These are phyloP conservation scores for Catalaphyllia jardinei DNA, from an alignment of 64 coral and sea anemone species.

Conservation along the genomic window DNA sequence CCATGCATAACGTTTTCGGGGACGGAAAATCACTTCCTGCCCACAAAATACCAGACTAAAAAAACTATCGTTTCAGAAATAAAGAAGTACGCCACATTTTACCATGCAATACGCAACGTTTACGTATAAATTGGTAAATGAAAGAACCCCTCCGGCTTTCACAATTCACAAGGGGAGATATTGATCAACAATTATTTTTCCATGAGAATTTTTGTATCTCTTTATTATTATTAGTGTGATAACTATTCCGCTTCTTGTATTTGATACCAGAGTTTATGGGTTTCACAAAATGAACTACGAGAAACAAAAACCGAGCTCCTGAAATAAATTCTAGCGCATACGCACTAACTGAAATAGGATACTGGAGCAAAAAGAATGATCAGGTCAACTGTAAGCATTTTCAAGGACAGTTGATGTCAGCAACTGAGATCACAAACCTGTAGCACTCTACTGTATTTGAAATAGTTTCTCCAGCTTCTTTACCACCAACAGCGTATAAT, in stretches of 20 bases:
- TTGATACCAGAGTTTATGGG: too few species aligned
- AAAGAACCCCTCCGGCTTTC: neutral
- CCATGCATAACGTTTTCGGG: neutral
- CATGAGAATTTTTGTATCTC: neutral
- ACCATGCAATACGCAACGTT: neutral
- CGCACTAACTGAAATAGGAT: neutral
- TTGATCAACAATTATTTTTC: neutral
- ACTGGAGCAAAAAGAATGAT: neutral
- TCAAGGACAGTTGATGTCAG: neutral
- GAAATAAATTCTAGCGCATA: neutral
- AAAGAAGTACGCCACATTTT: neutral
- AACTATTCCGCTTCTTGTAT: neutral
- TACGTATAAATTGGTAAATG: too few species aligned
- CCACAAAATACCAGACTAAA: neutral
- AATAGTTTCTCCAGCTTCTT: constrained; percentile 99
- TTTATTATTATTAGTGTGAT: neutral
- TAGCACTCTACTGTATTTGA: constrained; percentile 92
- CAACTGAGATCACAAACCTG: constrained; percentile 47
- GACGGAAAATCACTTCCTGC: neutral
- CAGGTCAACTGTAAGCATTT: neutral
- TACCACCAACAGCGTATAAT: constrained; percentile 91
- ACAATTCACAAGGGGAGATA: neutral
- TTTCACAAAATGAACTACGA: too few species aligned
- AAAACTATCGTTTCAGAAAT: neutral
- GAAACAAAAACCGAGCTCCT: too few species aligned